Conservation (phyloP, 1,140 invertebrate genomes). For the Magallana ariakensis region DNA sequence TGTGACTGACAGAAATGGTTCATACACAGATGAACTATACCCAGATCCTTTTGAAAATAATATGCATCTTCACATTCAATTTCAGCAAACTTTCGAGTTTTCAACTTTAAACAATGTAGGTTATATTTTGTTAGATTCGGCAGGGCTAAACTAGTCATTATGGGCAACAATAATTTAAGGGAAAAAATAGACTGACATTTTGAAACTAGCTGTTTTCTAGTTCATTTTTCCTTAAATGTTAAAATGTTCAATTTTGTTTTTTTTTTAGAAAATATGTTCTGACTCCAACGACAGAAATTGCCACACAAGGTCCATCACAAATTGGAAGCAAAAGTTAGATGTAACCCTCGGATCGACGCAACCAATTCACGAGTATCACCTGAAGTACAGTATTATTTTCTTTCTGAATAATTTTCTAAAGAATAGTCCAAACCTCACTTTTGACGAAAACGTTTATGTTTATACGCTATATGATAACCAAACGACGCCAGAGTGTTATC, state of each 20-base stretch:
- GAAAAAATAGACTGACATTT: not conserved
- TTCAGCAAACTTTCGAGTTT: not conserved
- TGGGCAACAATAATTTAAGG: not conserved
- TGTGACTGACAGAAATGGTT: not conserved
- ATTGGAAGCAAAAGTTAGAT: not conserved
- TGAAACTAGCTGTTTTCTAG: no score
- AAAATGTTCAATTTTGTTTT: not conserved
- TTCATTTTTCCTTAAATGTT: no score
- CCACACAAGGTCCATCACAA: not conserved
- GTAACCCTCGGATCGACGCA: not conserved
- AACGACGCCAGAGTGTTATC: not conserved
- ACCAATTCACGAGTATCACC: not conserved
- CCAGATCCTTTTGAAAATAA: not conserved
- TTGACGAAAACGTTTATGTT: not conserved
- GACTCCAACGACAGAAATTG: not conserved
- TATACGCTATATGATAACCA: not conserved
- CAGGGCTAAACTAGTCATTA: no score
- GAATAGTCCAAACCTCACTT: not conserved
- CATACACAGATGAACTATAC: not conserved
- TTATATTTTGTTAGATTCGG: no score
- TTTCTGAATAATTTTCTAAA: constrained; percentile 1
- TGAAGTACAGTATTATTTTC: not conserved
- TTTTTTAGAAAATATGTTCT: not conserved
- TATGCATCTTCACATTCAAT: not conserved
- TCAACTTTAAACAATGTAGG: no score